Base-by-base conservation (phyloP, 2,113 vertebrate species). In the Sander lucioperca region DNA sequence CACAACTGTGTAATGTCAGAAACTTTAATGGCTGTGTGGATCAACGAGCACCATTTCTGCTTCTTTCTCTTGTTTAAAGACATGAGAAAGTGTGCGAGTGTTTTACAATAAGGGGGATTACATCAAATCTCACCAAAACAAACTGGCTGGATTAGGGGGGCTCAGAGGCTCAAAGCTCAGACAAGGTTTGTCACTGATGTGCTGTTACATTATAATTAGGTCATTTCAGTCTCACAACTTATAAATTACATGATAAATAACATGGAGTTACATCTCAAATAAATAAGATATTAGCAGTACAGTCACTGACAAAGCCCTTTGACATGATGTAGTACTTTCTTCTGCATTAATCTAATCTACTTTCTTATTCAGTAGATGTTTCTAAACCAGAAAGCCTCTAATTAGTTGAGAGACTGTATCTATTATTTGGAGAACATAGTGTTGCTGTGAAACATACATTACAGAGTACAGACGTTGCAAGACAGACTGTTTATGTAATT, bases 131-230 rank as follows among this genome's bases (percentile, higher is more conserved):
- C 56, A 72, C 64, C 45, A 79, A 83, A 90, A 89, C 66, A 89
- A 87, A 86, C 77, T 19, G 65, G 61, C 39, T 25, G 74, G 84
- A 92, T 91, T 89, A 90, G 72, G 14, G 21, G n/a, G 88, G 76
- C 83, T 86, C 82, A 68, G 27, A 36, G 67, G 25, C 58, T 80
- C 78, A 70, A 47, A 68, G 66, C 65, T 62, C 58, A 82, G 51
- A 87, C 45, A 18, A 15, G 36, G 62, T 71, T 76, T 54, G 19
- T 74, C 57, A 70, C 50, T 83, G 67, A 66, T 14, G 1, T 61
- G 16, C 30, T 57, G 39, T 18, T 43, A 45, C 25, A 45, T 66
- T 63, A 67, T 58, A 77, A 84, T 71, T 63, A 58, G 78, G 15
- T 63, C 18, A 33, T 74, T 76, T 27, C 5, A 71, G 13, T 14